Evolutionary conservation across 2,888 invertebrate species (phyloP).

Genomic region (Nephrotoma flavescens): DNA sequence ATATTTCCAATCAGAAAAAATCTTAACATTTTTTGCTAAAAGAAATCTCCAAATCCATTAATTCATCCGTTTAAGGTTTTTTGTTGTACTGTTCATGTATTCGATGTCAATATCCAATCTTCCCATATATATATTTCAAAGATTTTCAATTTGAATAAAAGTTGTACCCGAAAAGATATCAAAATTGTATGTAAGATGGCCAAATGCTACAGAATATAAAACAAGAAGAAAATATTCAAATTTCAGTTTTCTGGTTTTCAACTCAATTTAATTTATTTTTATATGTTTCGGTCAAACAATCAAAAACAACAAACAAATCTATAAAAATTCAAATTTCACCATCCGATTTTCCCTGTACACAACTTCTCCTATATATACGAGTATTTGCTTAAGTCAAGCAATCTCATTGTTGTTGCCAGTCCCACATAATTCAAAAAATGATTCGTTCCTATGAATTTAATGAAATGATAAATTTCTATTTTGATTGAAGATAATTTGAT

Average conservation of each 20-base stretch:
- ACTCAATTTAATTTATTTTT: not conserved
- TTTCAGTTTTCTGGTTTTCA: not conserved
- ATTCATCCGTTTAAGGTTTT: not conserved
- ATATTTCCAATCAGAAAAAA: not conserved
- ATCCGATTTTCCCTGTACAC: not conserved
- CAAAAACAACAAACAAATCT: not conserved
- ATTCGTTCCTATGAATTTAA: not conserved
- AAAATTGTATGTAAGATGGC: not conserved
- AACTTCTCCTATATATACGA: not conserved
- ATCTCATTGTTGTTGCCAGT: not conserved
- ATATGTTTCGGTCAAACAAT: not conserved
- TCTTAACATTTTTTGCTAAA: not conserved
- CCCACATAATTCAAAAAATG: not conserved
- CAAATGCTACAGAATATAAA: not conserved
- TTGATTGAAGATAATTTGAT: not conserved
- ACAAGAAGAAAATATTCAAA: not conserved
- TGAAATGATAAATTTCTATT: not conserved
- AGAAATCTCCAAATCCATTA: not conserved
- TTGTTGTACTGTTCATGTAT: not conserved
- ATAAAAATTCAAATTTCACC: not conserved
- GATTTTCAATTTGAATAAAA: not conserved
- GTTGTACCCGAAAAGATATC: not conserved
- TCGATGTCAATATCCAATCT: not conserved
- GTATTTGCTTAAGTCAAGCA: not conserved
- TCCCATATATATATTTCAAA: not conserved